These are phyloP conservation scores for Dolichoris vasculosae DNA, from an alignment of 1,140 invertebrate genomes.

Conservation along the genomic window DNA sequence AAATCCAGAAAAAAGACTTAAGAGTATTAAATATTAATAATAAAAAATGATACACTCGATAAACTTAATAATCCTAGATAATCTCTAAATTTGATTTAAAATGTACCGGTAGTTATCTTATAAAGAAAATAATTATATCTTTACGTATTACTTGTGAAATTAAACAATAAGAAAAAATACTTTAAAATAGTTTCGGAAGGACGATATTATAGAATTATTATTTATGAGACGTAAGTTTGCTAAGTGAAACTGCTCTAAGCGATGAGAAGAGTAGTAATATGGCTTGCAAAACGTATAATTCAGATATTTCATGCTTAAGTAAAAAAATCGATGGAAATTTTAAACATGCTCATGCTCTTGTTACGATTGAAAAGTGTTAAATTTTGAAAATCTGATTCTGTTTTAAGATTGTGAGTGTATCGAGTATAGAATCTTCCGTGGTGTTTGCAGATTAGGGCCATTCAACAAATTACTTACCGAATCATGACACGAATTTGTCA, in stretches of 20 bases:
- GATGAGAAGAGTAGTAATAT: slow-evolving; percentile 3
- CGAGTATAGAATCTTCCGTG: slow-evolving; percentile 16
- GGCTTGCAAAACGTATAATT: slow-evolving; percentile 35
- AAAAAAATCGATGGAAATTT: slow-evolving; percentile 32
- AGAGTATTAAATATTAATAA: no score
- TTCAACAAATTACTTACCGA: slow-evolving; percentile 36
- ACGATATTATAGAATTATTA: not conserved
- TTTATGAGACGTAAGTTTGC: slow-evolving; percentile 33
- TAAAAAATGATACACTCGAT: not conserved
- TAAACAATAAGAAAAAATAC: not conserved
- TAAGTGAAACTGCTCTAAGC: slow-evolving; percentile 40
- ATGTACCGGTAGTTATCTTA: not conserved
- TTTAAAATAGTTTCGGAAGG: slow-evolving; percentile 18
- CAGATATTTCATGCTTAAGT: slow-evolving; percentile 38
- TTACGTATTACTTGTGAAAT: not conserved
- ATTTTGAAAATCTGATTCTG: not conserved
- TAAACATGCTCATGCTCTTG: slow-evolving; percentile 51
- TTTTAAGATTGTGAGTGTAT: not conserved
- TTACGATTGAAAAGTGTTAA: slow-evolving; percentile 20
- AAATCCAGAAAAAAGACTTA: no score
- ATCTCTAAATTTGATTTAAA: not conserved
- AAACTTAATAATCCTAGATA: not conserved
- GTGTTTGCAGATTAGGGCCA: slow-evolving; percentile 12
- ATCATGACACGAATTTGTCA: not conserved
- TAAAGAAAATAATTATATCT: not conserved